Percentiles rank a stretch among this genome's conserved stretches.
These are phyloP conservation scores for Philaethria dido DNA, from an alignment of 2,888 invertebrate species.

Conservation along the genomic window DNA sequence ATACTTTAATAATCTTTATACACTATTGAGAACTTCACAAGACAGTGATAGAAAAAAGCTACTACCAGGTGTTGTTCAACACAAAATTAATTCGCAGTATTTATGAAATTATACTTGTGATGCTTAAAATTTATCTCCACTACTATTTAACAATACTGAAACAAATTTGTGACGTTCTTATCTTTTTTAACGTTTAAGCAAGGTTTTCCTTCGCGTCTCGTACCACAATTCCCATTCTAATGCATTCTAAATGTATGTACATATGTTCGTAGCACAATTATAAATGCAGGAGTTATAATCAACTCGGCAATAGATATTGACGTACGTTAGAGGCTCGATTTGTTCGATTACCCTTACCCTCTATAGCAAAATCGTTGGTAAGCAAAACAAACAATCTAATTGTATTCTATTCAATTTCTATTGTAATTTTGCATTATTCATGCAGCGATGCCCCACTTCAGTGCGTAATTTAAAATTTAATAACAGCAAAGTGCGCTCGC, in stretches of 20 bases:
- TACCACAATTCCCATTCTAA: neutral
- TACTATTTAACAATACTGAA: no score
- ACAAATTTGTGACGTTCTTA: no score
- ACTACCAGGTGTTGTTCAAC: no score
- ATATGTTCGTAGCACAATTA: neutral
- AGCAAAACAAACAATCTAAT: conserved; percentile 40
- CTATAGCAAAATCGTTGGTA: conserved; percentile 25
- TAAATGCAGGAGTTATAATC: conserved; percentile 21
- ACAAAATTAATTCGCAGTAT: no score
- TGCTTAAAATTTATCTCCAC: no score
- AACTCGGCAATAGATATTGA: conserved; percentile 17
- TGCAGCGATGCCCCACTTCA: conserved; percentile 59
- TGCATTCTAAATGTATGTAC: neutral
- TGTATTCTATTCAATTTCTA: conserved; percentile 48
- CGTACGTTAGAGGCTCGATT: conserved; percentile 21
- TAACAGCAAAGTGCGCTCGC: conserved; percentile 47
- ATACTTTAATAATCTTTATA: no score
- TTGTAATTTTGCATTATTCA: conserved; percentile 59
- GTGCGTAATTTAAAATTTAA: conserved; percentile 56
- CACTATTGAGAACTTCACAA: no score
- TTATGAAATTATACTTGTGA: no score
- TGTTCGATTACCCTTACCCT: conserved; percentile 22
- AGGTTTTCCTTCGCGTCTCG: neutral
- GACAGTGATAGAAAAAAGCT: no score
- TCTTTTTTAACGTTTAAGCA: no score